Conservation (phyloP, 2,113 vertebrate genomes). For the Saccopteryx leptura region DNA sequence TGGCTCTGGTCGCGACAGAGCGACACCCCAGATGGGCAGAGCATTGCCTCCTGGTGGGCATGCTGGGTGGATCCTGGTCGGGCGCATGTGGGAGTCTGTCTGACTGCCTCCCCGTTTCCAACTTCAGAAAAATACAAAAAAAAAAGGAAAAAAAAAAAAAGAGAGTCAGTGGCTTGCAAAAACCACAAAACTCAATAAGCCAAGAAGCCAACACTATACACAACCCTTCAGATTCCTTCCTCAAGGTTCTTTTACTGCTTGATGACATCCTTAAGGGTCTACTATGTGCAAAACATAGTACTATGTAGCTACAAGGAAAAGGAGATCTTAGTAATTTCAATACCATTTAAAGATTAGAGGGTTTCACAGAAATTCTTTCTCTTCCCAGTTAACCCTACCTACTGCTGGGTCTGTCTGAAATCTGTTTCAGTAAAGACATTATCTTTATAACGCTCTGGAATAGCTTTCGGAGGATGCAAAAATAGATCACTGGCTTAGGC, state of each 20-base stretch:
- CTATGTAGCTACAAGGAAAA: background rate
- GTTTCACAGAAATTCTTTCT: constrained; percentile 1
- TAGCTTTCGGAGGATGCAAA: background rate
- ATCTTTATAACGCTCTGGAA: background rate
- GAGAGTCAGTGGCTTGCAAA: background rate
- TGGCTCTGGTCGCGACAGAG: no score
- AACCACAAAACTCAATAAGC: background rate
- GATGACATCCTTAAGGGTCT: background rate
- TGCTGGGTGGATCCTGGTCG: no score
- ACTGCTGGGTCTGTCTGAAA: background rate
- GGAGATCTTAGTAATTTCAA: background rate
- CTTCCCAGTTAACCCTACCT: background rate
- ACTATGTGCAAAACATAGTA: background rate
- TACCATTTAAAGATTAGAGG: constrained; percentile 19
- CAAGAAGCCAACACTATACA: background rate
- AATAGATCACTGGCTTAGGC: background rate
- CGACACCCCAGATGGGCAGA: no score
- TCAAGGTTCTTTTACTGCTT: background rate
- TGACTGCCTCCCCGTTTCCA: no score
- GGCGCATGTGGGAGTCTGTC: no score
- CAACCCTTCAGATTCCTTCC: background rate
- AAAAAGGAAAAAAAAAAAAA: background rate
- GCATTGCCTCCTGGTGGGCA: no score
- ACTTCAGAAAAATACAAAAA: no score
- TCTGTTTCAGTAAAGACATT: background rate